Evolutionary conservation across 2,888 invertebrate species (phyloP), one percentile per base, ranked within the genome.

Genomic region (Isotomurus palustris): DNA sequence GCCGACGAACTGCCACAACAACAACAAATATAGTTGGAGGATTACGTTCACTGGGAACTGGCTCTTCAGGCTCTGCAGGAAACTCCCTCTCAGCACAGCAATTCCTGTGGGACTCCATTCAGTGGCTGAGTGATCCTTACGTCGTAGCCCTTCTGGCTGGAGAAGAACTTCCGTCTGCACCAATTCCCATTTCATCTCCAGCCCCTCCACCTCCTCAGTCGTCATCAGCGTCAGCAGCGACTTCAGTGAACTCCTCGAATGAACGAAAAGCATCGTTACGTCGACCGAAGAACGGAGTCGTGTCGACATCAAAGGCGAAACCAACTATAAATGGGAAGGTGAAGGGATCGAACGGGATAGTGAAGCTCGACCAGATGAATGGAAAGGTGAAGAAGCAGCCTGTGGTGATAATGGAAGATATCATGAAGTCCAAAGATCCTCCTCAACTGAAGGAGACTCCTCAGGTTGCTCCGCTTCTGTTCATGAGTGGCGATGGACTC

Each of bases 21-120:
- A 40, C 10, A 10, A 6, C 40, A 40, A 40, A 40, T 6, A n/a
- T 10, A n/a, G 8, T n/a, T 6, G n/a, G 6, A 19, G 10, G 10
- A 6, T 17, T 10, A 17, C 17, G 8, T 40, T 19, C 17, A 17
- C 10, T 10, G 8, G 6, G 6, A 6, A 10, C 17, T 12, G 32
- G 44, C 17, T 21, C 38, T 8, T 38, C 38, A 5, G 14, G 38
- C 4, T 8, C 27, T 40, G 28, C 50, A 54, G 43, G 47, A 58
- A 21, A 66, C 64, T 40, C n/a, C n/a, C 53, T 68, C 28, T 56
- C 56, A 53, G 68, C 67, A 40, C 64, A 66, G 2, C 67, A 70
- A 54, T 70, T 68, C 53, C 58, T 70, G 12, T 67, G 67, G 67
- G 70, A 70, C 43, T 64, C 68, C 4, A 64, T 70, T 47, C 68